Conservation (phyloP, 2,888 invertebrate species). For the Epirrhoe alternata region DNA sequence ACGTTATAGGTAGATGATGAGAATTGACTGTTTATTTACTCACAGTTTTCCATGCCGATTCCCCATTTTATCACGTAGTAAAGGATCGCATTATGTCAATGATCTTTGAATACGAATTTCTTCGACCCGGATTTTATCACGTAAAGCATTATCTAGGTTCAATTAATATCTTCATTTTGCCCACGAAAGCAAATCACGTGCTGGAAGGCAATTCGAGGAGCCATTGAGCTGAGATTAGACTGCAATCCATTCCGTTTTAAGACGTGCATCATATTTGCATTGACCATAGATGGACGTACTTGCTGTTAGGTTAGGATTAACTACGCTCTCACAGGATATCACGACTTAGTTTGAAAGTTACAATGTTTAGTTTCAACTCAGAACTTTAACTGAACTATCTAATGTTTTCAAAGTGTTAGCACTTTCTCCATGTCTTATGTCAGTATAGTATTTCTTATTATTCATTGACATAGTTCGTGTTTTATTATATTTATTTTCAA, state of each 20-base stretch:
- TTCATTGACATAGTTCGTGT: no score
- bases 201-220: slow-evolving; percentile 43
- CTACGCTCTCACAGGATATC: not conserved
- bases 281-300: slow-evolving; percentile 2
- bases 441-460: no score
- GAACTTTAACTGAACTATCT: not conserved
- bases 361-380: not conserved
- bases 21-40: not conserved
- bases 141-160: slow-evolving; percentile 31
- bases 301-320: not conserved
- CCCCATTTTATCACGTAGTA: slow-evolving; percentile 8
- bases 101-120: slow-evolving; percentile 17
- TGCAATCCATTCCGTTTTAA: slow-evolving; percentile 35
- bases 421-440: no score
- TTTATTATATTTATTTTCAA: no score
- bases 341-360: not conserved
- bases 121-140: slow-evolving; percentile 19
- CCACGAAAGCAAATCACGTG: slow-evolving; percentile 54
- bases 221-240: slow-evolving; percentile 51
- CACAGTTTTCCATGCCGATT: not conserved
- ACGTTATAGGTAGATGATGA: not conserved
- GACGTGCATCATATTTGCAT: slow-evolving; percentile 30
- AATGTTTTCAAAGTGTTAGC: not conserved
- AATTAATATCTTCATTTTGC: slow-evolving; percentile 50
- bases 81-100: slow-evolving; percentile 11